Evolutionary conservation across 2,797 vertebrate genomes (phyloP).

Genomic region (Falco peregrinus): DNA sequence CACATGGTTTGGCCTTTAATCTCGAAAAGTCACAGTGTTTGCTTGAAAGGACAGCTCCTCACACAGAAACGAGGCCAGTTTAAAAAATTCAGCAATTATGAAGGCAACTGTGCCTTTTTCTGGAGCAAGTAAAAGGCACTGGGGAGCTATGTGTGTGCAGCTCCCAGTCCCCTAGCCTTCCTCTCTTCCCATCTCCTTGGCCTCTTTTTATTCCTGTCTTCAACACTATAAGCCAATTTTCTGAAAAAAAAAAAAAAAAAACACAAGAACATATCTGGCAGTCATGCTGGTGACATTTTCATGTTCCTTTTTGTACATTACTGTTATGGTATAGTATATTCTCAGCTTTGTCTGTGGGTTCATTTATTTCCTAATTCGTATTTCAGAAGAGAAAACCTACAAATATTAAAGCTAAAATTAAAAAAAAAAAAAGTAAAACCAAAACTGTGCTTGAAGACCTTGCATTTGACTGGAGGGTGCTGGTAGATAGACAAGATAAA

Average conservation of each 20-base stretch:
- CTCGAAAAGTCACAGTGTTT: not conserved
- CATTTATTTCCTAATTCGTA: constrained; percentile 1
- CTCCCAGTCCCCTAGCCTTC: not conserved
- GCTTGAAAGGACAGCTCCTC: not conserved
- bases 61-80: not conserved
- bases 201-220: not conserved
- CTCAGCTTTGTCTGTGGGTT: not conserved
- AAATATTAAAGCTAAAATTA: not conserved
- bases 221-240: not conserved
- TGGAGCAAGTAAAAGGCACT: not conserved
- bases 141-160: not conserved
- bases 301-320: not conserved
- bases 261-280: not conserved
- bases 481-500: not conserved
- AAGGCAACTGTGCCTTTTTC: not conserved
- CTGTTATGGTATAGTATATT: not conserved
- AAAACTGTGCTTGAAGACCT: not conserved
- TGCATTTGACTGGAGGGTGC: not conserved
- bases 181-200: not conserved
- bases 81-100: not conserved
- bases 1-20: constrained; percentile 10
- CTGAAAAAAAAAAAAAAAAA: not conserved
- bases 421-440: too few relatives aligned
- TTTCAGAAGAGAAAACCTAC: not conserved
- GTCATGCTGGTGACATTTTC: not conserved